Evolutionary conservation across 2,888 invertebrate species (phyloP), one percentile per base, ranked within the genome.

Genomic region (Axea sp.): DNA sequence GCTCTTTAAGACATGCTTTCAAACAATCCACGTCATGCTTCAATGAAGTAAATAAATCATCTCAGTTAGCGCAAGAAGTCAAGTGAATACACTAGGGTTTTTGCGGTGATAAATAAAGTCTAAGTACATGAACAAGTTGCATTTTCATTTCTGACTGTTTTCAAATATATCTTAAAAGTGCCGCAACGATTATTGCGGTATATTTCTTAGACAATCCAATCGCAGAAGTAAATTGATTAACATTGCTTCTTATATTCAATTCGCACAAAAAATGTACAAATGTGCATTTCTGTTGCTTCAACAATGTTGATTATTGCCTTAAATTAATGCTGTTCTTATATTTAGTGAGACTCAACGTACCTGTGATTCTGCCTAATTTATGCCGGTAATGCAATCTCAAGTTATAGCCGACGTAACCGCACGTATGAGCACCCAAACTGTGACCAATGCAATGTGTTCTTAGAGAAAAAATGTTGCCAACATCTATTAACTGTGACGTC

Each of bases 381-480:
- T 94, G 84, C 35, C 91, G 91, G 81, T 87, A 86, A 3, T 78
- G 81, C 0, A 76, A 77, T 26, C 93, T 92, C 73, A 96, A 86
- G 14, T 92, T 91, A 77, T 92, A 92, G 0, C 96, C 96, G n/a
- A 94, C 91, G 84, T 96, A 96, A 1, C 95, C 96, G 7, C 92
- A 92, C 19, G 96, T 89, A 88, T 97, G 96, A 0, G 96, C 93
- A 0, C 96, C 95, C 55, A 96, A 87, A 0, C 96, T 96, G 87
- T 96, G 96, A 0, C 96, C 97, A 75, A 96, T 94, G 68, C 93
- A 91, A 84, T 96, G 96, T 49, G 95, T 92, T 71, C 92, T 92
- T 89, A 89, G 75, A 87, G 90, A 49, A 90, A 80, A 53, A 4
- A 87, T 75, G n/a, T 84, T 85, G 0, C 88, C 89, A 60, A 86